These are phyloP conservation scores for Sylvilagus bachmani DNA, from an alignment of 2,113 vertebrate genomes.

Conservation along the genomic window DNA sequence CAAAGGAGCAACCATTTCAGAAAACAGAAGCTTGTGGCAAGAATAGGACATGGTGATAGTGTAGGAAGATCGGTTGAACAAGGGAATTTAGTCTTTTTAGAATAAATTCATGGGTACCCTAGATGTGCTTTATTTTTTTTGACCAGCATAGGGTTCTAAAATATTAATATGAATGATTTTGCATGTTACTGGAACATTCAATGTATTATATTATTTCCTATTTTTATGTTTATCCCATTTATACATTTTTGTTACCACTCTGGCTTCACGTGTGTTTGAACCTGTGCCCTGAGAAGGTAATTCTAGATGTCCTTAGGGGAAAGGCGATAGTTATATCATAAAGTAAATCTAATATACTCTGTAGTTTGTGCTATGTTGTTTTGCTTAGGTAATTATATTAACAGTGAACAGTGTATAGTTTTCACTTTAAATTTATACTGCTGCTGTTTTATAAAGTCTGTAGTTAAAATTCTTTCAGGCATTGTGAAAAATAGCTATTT, in stretches of 20 bases:
- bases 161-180: not conserved
- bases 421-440: not conserved
- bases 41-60: not conserved
- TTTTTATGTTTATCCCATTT: not conserved
- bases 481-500: not conserved
- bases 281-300: not conserved
- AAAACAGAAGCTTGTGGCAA: not conserved
- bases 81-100: not conserved
- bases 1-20: not conserved
- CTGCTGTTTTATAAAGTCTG: not conserved
- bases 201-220: not conserved
- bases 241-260: not conserved
- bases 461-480: not conserved
- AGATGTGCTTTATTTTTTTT: not conserved
- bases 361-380: not conserved
- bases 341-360: not conserved
- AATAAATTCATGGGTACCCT: not conserved
- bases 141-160: not conserved
- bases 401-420: not conserved
- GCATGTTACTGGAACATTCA: not conserved
- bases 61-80: not conserved
- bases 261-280: not conserved
- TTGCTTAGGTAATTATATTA: not conserved
- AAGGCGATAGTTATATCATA: not conserved
- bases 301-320: not conserved